Percentiles rank a stretch among this genome's conserved stretches.
Conservation (phyloP, 1,140 invertebrate genomes). For the Zeugodacus cucurbitae region DNA sequence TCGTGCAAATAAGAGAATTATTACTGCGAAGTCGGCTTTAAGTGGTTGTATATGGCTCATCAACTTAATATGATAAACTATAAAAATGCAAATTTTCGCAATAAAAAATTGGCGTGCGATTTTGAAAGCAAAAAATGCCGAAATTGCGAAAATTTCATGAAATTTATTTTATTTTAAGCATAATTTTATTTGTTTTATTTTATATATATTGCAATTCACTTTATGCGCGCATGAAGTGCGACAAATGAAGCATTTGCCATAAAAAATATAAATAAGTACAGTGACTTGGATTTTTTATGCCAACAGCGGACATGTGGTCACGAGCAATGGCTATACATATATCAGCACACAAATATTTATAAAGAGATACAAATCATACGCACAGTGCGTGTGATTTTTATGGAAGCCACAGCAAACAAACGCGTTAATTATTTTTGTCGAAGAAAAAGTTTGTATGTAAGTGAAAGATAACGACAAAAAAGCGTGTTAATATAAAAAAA, state of each 20-base stretch:
- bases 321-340: not conserved
- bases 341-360: no score
- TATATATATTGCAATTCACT: not conserved
- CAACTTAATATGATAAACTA: not conserved
- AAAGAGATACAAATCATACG: no score
- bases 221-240: no score
- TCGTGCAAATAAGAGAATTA: not conserved
- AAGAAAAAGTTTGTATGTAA: not conserved
- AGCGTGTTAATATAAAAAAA: no score
- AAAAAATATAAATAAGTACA: no score
- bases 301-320: not conserved
- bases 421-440: not conserved
- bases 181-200: not conserved
- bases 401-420: not conserved
- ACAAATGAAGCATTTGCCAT: no score
- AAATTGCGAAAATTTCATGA: not conserved
- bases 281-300: no score
- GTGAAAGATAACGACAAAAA: not conserved
- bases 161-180: not conserved
- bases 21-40: not conserved
- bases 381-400: not conserved
- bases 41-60: not conserved
- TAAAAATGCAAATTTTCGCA: not conserved
- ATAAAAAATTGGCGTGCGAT: not conserved
- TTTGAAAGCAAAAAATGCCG: not conserved